phyloP scores from a whole-genome alignment of 2,113 vertebrate genomes.

The Tursiops truncatus region DNA sequence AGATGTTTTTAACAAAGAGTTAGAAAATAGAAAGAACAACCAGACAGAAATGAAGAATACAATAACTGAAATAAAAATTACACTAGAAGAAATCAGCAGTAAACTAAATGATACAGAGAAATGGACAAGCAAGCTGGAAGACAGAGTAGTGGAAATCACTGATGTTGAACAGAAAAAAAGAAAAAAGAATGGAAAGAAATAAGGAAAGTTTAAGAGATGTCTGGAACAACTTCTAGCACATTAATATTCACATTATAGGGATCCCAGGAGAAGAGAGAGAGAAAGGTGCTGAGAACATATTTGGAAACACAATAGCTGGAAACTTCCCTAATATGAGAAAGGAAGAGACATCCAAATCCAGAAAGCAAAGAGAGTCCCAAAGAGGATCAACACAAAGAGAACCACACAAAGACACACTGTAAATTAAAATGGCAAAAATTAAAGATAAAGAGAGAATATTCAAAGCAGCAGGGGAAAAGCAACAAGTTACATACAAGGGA shows the following conservation, averaged over 20 bases:
- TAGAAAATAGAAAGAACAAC: neutral
- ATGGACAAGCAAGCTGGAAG: neutral
- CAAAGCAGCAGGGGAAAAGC: neutral
- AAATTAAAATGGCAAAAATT: neutral
- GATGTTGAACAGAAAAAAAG: neutral
- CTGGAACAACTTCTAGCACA: neutral
- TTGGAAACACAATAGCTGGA: neutral
- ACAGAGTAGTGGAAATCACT: neutral
- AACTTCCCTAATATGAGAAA: neutral
- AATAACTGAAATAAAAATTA: neutral
- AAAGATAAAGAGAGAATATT: neutral
- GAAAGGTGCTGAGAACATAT: neutral
- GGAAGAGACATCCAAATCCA: neutral
- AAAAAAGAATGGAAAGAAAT: neutral
- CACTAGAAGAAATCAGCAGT: neutral
- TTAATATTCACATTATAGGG: neutral
- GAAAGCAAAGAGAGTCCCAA: neutral
- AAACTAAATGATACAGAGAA: neutral
- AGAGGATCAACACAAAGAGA: neutral
- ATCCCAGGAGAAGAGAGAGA: neutral
- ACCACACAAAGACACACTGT: neutral
- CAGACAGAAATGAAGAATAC: neutral
- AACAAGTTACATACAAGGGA: neutral
- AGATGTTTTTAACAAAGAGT: neutral
- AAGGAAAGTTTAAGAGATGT: neutral